These are phyloP conservation scores for Reticulitermes lucifugus DNA, from an alignment of 2,888 invertebrate genomes.

Conservation along the genomic window DNA sequence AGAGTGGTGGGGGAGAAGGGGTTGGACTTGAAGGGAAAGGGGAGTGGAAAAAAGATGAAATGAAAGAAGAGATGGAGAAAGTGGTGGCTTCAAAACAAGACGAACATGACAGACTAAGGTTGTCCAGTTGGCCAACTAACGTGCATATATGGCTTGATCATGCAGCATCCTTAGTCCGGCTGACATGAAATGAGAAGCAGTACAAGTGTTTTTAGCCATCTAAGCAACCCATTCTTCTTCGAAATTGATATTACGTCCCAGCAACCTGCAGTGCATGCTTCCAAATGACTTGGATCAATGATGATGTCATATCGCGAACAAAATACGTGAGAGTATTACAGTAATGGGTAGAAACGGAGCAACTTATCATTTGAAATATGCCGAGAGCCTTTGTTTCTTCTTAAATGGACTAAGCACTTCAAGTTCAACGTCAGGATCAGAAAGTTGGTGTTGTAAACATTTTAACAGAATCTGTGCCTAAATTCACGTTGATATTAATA, in stretches of 20 bases:
- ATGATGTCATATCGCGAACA: constrained; percentile 15
- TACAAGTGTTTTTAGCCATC: background rate
- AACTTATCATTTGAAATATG: background rate
- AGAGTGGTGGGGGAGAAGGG: background rate
- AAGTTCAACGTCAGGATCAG: too few relatives aligned
- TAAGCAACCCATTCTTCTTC: constrained; percentile 18
- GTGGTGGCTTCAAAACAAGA: constrained; percentile 40
- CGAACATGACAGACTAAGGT: constrained; percentile 32
- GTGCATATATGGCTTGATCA: constrained; percentile 33
- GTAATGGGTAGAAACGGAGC: background rate
- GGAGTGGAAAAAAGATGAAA: constrained; percentile 22
- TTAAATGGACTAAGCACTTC: too few relatives aligned
- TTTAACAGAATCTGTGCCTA: too few relatives aligned
- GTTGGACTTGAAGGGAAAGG: background rate
- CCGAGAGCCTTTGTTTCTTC: too few relatives aligned
- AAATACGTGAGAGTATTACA: background rate
- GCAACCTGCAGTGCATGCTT: background rate
- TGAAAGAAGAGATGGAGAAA: constrained; percentile 39
- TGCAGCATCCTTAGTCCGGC: background rate
- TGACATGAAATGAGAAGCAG: constrained; percentile 17
- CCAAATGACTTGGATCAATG: background rate
- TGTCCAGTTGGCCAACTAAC: background rate
- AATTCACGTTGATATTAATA: too few relatives aligned
- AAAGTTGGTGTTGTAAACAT: too few relatives aligned
- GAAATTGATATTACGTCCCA: constrained; percentile 6